These are phyloP conservation scores for Saccostrea cuccullata DNA, from an alignment of 1,140 invertebrate genomes.

Conservation along the genomic window DNA sequence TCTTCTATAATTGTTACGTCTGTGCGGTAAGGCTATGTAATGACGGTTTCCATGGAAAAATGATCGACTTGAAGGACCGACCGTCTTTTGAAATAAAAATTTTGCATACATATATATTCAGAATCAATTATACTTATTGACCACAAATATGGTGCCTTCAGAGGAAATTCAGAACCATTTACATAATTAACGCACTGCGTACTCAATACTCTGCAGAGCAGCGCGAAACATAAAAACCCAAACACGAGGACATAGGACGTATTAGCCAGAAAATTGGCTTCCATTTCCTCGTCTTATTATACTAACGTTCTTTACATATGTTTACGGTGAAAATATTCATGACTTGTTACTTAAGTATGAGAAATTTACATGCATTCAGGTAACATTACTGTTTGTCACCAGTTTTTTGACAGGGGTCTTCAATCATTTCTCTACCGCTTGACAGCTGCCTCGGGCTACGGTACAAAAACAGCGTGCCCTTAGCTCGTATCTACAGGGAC, in stretches of 20 bases:
- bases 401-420: constrained; percentile 28
- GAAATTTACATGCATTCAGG: constrained; percentile 41
- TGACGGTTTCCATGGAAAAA: constrained; percentile 2
- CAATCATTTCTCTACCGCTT: constrained; percentile 33
- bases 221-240: constrained; percentile 13
- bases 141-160: constrained; percentile 12
- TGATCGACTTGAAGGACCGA: not conserved
- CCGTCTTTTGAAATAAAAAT: not conserved
- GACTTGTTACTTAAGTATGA: constrained; percentile 42
- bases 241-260: not conserved
- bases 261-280: constrained; percentile 17
- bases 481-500: constrained; percentile 1
- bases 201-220: constrained; percentile 1
- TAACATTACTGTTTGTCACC: constrained; percentile 30
- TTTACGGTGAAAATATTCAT: constrained; percentile 35
- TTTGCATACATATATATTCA: not conserved
- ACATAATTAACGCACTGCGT: not conserved
- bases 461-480: constrained; percentile 31
- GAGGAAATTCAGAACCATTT: constrained; percentile 3
- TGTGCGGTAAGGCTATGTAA: not conserved
- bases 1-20: not conserved
- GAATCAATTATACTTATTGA: constrained; percentile 14
- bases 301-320: not conserved
- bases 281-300: constrained; percentile 31
- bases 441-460: constrained; percentile 24